Evolutionary conservation across 2,113 vertebrate species (phyloP), one percentile per base, ranked within the genome.

Genomic region (Syrmaticus mikado): DNA sequence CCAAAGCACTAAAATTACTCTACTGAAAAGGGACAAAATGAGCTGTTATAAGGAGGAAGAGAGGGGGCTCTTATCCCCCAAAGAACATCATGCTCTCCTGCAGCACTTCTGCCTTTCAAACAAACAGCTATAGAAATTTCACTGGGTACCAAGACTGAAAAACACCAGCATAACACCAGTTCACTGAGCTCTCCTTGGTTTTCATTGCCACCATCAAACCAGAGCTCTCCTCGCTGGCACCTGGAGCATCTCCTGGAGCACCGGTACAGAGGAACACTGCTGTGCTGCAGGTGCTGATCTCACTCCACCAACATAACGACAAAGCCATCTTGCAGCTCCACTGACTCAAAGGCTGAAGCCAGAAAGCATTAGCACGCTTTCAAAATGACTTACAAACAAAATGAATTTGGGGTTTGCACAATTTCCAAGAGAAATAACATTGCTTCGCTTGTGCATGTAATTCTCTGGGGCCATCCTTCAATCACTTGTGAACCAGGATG

Each of bases 1-100:
- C 96, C 97, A 97, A 94, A 98, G 97, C 89, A 95, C 97, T 97
- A 85, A 94, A 97, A 97, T 98, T 90, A 96, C 88, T 93, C 76
- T 93, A 89, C 34, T 96, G 97, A 83, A 92, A 95, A 88, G 97
- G 98, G 96, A 98, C 98, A 97, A 96, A 97, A 91, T 93, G 97
- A 98, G 97, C 98, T 92, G 94, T 95, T 96, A 83, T 48, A 65
- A 85, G 89, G 91, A 88, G 88, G 81, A 90, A 74, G 96, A 94
- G 94, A 95, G 94, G 91, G 66, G 94, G 78, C 34, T 96, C 94
- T 93, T 96, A 93, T 90, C 96, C 96, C 95, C 53, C 92, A 68
- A 96, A 93, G 98, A 97, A 98, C 97, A 97, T 12, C 11, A 61
- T 85, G 97, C 97, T 97, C 97, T 85, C 85, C 64, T 85, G 95